Evolutionary conservation across 2,888 invertebrate genomes (phyloP), one percentile per base, ranked within the genome.

Genomic region (Oscheius onirici): DNA sequence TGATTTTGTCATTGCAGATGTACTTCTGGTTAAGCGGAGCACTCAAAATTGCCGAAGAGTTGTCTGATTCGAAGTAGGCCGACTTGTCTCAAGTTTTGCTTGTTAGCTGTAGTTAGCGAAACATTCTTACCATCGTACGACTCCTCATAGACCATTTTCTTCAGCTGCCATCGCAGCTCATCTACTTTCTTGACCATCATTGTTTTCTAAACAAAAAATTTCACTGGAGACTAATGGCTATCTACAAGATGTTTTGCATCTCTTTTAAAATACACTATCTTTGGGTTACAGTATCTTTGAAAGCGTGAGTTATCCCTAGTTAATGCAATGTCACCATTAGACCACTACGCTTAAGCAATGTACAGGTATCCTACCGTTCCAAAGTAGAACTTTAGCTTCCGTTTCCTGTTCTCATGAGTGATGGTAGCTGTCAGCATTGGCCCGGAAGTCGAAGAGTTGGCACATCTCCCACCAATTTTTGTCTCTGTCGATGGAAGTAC

Each of bases 21-120:
- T 85, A 86, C 61, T 82, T 82, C 54, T 84, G 86, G 24, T 81
- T 81, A 24, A 86, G 57, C 8, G 86, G 86, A 15, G 86, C 84
- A 66, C 79, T 78, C 22, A 84, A 74, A 5, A 83, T 77, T 0
- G 79, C 73, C 0, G 83, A 83, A 3, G 80, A 74, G 74, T 84
- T 84, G 58, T 78, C 76, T 3, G 83, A 80, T 55, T 76, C 72
- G 54, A 84, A 84, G 5, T 60, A 34, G 3, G 78, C 82, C 1
- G 79, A 77, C 11, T 73, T 72, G 24, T 76, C 79, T 67, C 58
- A 61, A 76, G 2, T 15, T 26, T 41, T 34, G 34, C 5, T 6
- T 44, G n/a, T n/a, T n/a, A n/a, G n/a, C n/a, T n/a, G n/a, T n/a
- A n/a, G n/a, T n/a, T n/a, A n/a, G n/a, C n/a, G n/a, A 11, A 2